These are phyloP conservation scores for Torymus auratus DNA, from an alignment of 2,888 invertebrate species.

Conservation along the genomic window DNA sequence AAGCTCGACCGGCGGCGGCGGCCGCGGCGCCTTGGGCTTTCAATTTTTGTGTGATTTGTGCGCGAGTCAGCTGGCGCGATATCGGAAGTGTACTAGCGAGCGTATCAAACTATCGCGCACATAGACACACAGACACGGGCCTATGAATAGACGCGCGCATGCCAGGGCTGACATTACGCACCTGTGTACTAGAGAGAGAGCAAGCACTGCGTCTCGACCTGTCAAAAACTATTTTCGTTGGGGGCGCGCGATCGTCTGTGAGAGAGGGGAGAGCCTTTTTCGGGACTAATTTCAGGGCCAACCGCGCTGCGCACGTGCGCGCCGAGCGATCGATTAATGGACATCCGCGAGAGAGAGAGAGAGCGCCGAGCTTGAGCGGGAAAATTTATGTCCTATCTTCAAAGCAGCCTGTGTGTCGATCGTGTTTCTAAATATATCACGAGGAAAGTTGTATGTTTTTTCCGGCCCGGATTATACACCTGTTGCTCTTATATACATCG, in stretches of 20 bases:
- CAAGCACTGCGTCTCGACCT: conserved; percentile 26
- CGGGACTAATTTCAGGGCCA: conserved; percentile 33
- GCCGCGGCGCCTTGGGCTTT: background rate
- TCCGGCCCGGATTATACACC: no score
- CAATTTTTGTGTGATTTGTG: conserved; percentile 32
- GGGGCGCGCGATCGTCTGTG: background rate
- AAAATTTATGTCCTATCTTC: no score
- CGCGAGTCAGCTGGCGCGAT: background rate
- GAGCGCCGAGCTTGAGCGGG: no score
- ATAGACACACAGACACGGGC: background rate
- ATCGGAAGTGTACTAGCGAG: background rate
- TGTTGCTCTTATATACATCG: no score
- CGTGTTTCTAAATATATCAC: no score
- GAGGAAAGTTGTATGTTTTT: no score
- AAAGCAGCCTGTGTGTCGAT: no score
- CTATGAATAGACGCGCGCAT: conserved; percentile 49
- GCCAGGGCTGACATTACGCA: conserved; percentile 22
- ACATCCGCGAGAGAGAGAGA: no score
- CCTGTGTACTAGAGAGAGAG: conserved; percentile 4
- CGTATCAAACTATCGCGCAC: background rate
- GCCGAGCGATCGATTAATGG: no score
- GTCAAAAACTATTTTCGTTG: conserved; percentile 52
- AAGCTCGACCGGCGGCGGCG: background rate
- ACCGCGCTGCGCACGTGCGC: background rate
- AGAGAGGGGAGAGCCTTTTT: background rate